Conservation (phyloP, 2,888 invertebrate species). For the Anorthoa munda region DNA sequence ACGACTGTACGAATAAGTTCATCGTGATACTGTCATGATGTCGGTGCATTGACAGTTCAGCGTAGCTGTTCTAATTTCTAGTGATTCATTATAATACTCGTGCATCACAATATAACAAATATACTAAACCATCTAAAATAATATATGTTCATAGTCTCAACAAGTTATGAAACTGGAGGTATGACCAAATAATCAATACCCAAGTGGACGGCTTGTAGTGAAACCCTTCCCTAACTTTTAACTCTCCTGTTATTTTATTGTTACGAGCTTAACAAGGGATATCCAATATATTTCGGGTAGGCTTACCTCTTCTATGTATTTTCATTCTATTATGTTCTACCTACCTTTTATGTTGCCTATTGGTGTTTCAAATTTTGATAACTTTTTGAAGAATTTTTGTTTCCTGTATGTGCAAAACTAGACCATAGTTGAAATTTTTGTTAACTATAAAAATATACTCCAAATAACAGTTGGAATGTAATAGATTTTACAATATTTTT, state of each 20-base stretch:
- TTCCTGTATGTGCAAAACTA: background rate
- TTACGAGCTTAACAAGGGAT: conserved; percentile 45
- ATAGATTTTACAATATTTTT: background rate
- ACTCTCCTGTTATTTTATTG: conserved; percentile 49
- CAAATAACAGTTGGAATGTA: background rate
- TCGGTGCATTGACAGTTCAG: background rate
- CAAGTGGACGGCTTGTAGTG: conserved; percentile 31
- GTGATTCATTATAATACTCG: background rate
- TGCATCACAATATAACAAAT: background rate
- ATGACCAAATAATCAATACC: conserved; percentile 41
- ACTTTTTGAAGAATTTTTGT: background rate
- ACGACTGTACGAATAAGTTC: too few relatives aligned
- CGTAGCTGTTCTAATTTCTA: background rate
- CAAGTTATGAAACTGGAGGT: conserved; percentile 9
- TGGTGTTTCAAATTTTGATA: background rate
- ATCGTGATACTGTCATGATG: too few relatives aligned
- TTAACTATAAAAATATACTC: conserved; percentile 7
- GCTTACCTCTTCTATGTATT: conserved; percentile 3
- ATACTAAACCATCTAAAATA: background rate
- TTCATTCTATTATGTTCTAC: conserved; percentile 14
- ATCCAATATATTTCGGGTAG: conserved; percentile 43
- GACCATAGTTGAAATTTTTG: background rate
- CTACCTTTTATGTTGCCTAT: background rate
- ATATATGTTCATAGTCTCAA: background rate
- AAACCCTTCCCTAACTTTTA: conserved; percentile 47